phyloP scores from a whole-genome alignment of 2,797 vertebrate species.

The Tachyglossus aculeatus region DNA sequence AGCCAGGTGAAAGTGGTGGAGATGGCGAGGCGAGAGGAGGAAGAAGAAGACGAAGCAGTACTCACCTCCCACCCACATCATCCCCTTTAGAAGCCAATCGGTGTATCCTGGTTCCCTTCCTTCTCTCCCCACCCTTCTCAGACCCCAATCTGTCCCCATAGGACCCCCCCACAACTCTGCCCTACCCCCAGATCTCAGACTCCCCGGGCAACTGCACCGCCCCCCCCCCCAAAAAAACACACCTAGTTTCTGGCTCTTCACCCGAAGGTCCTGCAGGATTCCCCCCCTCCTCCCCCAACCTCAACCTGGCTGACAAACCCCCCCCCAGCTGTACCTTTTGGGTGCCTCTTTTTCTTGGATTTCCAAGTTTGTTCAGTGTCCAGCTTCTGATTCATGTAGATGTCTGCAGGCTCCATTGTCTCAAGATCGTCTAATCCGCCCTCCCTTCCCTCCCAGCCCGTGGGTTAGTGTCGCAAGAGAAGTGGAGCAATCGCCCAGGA shows the following conservation, averaged over 20 bases:
- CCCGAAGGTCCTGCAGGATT: neutral
- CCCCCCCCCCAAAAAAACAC: too few relatives aligned
- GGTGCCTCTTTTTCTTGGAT: neutral
- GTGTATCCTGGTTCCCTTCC: too few relatives aligned
- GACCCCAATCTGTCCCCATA: too few relatives aligned
- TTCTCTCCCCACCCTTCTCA: too few relatives aligned
- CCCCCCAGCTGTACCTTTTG: slow-evolving; percentile 10
- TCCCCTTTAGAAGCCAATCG: too few relatives aligned
- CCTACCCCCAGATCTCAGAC: too few relatives aligned
- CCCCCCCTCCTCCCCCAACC: neutral
- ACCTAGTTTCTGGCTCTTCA: too few relatives aligned
- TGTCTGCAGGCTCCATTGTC: neutral
- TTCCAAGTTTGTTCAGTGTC: neutral
- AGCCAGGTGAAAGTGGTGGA: neutral
- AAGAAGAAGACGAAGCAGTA: too few relatives aligned
- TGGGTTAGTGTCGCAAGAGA: slow-evolving; percentile 31
- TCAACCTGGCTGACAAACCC: neutral
- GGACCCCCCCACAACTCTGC: too few relatives aligned
- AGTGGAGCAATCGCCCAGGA: too few relatives aligned
- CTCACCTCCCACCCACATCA: too few relatives aligned
- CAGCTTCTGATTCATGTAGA: neutral
- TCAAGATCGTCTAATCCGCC: neutral
- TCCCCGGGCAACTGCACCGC: too few relatives aligned
- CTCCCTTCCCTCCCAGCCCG: slow-evolving; percentile 23
- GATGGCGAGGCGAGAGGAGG: rapidly evolving